Evolutionary conservation across 2,888 invertebrate species (phyloP).

Genomic region (Phyto melanocephala): DNA sequence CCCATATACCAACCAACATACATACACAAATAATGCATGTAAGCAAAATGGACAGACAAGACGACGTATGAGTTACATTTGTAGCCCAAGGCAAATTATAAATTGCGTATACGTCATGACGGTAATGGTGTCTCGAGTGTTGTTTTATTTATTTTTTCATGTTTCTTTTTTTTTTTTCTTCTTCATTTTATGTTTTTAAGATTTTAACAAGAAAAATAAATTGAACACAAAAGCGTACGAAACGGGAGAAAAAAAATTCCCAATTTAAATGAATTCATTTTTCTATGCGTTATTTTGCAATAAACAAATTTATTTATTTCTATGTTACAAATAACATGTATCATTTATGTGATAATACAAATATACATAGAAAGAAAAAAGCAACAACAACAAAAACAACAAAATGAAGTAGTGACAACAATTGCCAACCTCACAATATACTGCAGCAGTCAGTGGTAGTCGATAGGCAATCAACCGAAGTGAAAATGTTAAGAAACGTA

Average conservation of each 20-base stretch:
- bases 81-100: conserved; percentile 58
- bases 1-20: neutral
- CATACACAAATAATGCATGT: neutral
- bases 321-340: conserved; percentile 20
- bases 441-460: neutral
- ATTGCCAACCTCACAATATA: neutral
- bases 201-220: conserved; percentile 29
- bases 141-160: conserved; percentile 17
- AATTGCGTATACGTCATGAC: conserved; percentile 57
- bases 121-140: conserved; percentile 53
- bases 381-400: conserved; percentile 1
- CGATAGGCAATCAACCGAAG: neutral
- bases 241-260: neutral
- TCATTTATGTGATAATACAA: neutral
- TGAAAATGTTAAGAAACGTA: neutral
- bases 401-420: neutral
- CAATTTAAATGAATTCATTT: conserved; percentile 28
- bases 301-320: conserved; percentile 24
- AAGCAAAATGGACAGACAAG: conserved; percentile 12
- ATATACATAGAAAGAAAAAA: neutral
- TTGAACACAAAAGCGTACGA: conserved; percentile 40
- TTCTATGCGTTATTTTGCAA: conserved; percentile 20
- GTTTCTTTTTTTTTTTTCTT: neutral
- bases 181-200: conserved; percentile 1
- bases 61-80: conserved; percentile 58